These are phyloP conservation scores for Netelia fuscicornis DNA, from an alignment of 2,888 invertebrate genomes.

Conservation along the genomic window DNA sequence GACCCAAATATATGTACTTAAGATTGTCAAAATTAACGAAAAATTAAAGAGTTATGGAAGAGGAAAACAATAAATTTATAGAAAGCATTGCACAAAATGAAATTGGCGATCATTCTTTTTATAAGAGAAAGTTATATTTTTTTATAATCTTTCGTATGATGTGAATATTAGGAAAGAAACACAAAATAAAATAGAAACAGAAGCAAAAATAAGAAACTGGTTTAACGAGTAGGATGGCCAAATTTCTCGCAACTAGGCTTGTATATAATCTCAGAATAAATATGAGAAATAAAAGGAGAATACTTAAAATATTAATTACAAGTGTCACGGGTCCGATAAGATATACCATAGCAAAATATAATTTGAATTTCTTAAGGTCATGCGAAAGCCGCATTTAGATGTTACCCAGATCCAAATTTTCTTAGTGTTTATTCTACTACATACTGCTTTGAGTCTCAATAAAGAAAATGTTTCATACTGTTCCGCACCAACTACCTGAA, in stretches of 20 bases:
- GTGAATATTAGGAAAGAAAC: too few species aligned
- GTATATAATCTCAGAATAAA: conserved; percentile 1
- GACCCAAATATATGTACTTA: conserved; percentile 93
- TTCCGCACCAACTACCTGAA: not conserved
- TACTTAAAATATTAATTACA: not conserved
- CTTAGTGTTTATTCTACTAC: too few species aligned
- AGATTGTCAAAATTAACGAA: conserved; percentile 90
- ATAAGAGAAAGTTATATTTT: too few species aligned
- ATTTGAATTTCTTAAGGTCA: conserved; percentile 8
- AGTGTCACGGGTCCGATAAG: not conserved
- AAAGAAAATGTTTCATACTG: not conserved
- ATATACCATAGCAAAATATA: not conserved
- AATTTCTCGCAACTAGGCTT: not conserved
- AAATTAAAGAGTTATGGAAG: conserved; percentile 90
- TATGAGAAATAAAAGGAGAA: conserved; percentile 41
- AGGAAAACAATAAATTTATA: not conserved
- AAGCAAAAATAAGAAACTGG: not conserved
- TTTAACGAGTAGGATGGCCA: conserved; percentile 9
- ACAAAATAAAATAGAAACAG: not conserved
- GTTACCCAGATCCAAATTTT: not conserved
- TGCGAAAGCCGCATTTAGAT: not conserved
- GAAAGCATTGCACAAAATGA: not conserved
- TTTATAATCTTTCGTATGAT: too few species aligned
- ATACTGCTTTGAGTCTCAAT: too few species aligned
- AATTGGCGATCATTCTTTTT: conserved; percentile 29